phyloP scores from a whole-genome alignment of 1,140 invertebrate genomes.

The Halesus radiatus region DNA sequence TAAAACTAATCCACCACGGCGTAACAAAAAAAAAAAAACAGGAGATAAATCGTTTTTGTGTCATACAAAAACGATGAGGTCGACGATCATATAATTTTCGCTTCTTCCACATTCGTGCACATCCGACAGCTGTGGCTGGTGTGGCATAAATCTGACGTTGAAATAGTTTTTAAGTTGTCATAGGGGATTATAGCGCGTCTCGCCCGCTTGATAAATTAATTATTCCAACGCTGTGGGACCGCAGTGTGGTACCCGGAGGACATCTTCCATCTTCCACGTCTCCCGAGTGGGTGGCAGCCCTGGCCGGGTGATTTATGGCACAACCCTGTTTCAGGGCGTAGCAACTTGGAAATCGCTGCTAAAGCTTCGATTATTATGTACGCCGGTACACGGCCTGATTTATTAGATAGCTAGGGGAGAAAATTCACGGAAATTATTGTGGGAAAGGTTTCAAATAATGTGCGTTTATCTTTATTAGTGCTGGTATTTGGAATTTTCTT shows the following conservation, averaged over 20 bases:
- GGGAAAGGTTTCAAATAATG: too few species aligned
- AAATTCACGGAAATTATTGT: neutral
- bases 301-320: slow-evolving; percentile 19
- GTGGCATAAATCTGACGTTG: slow-evolving; percentile 52
- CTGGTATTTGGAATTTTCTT: too few species aligned
- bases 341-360: neutral
- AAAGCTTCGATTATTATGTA: slow-evolving; percentile 5
- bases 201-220: slow-evolving; percentile 47
- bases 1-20: too few species aligned
- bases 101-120: slow-evolving; percentile 10
- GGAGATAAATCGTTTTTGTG: neutral
- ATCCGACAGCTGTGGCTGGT: slow-evolving; percentile 50
- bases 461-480: too few species aligned
- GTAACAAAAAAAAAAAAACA: neutral
- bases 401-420: slow-evolving; percentile 3
- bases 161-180: slow-evolving; percentile 56
- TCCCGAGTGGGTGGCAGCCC: slow-evolving; percentile 19
- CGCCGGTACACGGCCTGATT: neutral
- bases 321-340: neutral
- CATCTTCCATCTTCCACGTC: neutral
- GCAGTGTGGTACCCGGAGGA: neutral
- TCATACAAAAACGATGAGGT: neutral
- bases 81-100: slow-evolving; percentile 35
- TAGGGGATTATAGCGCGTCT: slow-evolving; percentile 47
- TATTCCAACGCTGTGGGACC: slow-evolving; percentile 5